Percentiles rank a stretch among this genome's conserved stretches.
Evolutionary conservation across 2,113 vertebrate genomes (phyloP).

Genomic region (Clarias batrachus): DNA sequence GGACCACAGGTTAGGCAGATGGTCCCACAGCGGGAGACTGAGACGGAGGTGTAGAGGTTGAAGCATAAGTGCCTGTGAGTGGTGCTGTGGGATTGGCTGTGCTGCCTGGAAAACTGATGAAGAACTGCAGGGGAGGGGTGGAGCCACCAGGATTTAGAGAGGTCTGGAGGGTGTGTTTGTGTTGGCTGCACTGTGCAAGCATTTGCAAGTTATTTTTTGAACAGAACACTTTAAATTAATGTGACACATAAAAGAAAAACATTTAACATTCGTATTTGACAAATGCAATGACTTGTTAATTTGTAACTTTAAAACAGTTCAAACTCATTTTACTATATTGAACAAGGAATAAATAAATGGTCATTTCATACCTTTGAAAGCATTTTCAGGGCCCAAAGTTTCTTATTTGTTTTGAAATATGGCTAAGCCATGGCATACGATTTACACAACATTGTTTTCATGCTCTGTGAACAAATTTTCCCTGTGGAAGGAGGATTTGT

Average conservation of each 20-base stretch:
- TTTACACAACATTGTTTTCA: not conserved
- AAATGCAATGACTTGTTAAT: not conserved
- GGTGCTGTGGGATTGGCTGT: constrained; percentile 25
- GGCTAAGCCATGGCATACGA: not conserved
- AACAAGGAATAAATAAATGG: not conserved
- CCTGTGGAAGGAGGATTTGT: not conserved
- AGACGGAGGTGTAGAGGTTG: constrained; percentile 23
- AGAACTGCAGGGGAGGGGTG: constrained; percentile 13
- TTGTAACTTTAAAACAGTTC: not conserved
- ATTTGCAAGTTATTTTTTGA: not conserved
- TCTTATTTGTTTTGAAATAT: not conserved
- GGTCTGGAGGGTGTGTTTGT: not conserved
- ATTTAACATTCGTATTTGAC: not conserved
- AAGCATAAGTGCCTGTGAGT: constrained; percentile 35
- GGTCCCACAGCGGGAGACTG: constrained; percentile 26
- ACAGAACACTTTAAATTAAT: not conserved
- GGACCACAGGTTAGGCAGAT: constrained; percentile 42
- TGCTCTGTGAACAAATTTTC: not conserved
- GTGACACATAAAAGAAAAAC: not conserved
- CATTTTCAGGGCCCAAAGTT: not conserved
- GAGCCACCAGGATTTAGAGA: constrained; percentile 19
- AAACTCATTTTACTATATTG: not conserved
- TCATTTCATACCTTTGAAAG: not conserved
- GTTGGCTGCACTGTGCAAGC: not conserved
- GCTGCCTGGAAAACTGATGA: constrained; percentile 13